Percentiles rank a stretch among this genome's conserved stretches.
These are phyloP conservation scores for Oreochromis spilurus DNA, from an alignment of 2,113 vertebrate species.

Conservation along the genomic window DNA sequence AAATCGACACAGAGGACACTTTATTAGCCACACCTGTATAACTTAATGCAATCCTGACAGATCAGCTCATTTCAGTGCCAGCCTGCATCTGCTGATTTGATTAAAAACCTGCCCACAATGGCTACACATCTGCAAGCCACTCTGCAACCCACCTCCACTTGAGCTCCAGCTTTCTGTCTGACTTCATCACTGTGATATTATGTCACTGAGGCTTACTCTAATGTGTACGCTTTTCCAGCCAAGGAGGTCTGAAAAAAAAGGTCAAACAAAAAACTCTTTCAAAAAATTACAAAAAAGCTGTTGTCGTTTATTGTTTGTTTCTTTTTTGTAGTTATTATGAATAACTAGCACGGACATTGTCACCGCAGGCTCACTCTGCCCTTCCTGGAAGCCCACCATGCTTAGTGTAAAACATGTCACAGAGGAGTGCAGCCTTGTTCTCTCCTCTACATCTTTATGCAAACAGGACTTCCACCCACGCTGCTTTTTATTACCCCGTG, in stretches of 20 bases:
- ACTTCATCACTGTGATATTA: background rate
- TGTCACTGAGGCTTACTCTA: background rate
- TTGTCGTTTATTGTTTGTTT: background rate
- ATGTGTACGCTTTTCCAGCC: background rate
- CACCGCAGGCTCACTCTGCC: background rate
- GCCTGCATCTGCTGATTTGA: background rate
- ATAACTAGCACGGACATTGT: background rate
- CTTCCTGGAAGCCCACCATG: conserved; percentile 3
- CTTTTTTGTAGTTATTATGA: background rate
- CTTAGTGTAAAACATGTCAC: conserved; percentile 27
- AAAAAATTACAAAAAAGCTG: background rate
- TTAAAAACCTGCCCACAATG: background rate
- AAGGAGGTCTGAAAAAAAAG: background rate
- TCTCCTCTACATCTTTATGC: background rate
- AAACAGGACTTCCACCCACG: conserved; percentile 14
- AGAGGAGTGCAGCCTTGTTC: background rate
- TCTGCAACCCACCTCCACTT: background rate
- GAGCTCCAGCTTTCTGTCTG: background rate
- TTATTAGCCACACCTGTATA: background rate
- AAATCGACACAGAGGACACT: background rate
- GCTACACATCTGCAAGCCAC: background rate
- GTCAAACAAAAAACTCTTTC: background rate
- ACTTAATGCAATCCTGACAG: background rate
- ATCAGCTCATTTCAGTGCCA: background rate
- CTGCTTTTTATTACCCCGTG: conserved; percentile 58